Evolutionary conservation across 1,140 invertebrate species (phyloP).

Genomic region (Leptinotarsa defecta): DNA sequence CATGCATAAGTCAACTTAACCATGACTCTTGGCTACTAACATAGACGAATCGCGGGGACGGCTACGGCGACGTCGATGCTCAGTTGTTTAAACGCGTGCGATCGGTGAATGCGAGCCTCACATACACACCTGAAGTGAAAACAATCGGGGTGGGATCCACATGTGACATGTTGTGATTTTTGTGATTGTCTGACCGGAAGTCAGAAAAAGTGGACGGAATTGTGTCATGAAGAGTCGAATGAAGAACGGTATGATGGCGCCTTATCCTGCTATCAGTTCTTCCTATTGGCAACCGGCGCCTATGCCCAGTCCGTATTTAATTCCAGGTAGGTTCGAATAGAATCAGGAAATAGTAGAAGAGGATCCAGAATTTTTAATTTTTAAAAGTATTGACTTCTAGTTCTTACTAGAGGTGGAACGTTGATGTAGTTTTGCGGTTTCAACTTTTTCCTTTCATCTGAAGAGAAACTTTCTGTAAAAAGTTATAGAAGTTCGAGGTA

Average conservation of each 20-base stretch:
- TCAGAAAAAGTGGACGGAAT: conserved; percentile 16
- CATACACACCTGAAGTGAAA: not conserved
- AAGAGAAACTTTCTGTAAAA: too few species aligned
- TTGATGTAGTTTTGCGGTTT: too few species aligned
- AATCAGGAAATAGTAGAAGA: not conserved
- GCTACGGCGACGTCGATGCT: conserved; percentile 31
- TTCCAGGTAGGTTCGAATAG: conserved; percentile 68
- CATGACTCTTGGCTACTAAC: conserved; percentile 32
- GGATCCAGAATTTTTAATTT: too few species aligned
- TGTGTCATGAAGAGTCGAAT: conserved; percentile 49
- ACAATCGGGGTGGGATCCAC: conserved; percentile 46
- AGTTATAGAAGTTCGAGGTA: too few species aligned
- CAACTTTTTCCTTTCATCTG: too few species aligned
- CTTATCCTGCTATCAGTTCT: conserved; percentile 77
- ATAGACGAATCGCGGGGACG: conserved; percentile 37
- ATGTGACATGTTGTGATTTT: not conserved
- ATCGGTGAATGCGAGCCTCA: conserved; percentile 5
- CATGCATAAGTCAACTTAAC: conserved; percentile 27
- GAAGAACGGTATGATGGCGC: conserved; percentile 31
- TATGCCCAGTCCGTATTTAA: conserved; percentile 73
- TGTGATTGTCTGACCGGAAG: not conserved
- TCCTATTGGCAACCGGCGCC: conserved; percentile 79
- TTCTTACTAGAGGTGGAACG: too few species aligned
- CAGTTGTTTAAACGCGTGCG: conserved; percentile 22
- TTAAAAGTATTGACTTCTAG: too few species aligned